Conservation (phyloP, 2,113 vertebrate species). For the Hepsetus odoe region DNA sequence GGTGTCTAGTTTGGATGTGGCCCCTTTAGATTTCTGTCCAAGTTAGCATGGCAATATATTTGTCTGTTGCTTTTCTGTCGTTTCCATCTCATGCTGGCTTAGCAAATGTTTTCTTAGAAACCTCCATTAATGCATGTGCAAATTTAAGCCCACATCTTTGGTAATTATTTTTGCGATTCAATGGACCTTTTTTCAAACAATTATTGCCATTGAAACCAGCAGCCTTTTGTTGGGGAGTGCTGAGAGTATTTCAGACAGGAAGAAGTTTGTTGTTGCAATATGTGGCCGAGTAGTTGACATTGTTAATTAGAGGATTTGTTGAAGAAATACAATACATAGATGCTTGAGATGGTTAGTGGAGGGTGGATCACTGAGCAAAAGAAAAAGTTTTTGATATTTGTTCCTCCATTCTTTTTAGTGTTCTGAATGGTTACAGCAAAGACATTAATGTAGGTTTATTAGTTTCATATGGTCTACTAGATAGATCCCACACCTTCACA, state of each 20-base stretch:
- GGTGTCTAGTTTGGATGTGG: conserved; percentile 13
- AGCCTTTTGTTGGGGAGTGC: conserved; percentile 47
- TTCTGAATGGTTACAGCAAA: no score
- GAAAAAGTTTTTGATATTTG: no score
- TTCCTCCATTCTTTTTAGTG: no score
- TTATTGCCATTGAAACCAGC: conserved; percentile 60
- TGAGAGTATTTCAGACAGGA: conserved; percentile 38
- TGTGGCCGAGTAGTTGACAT: background rate
- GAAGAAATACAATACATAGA: background rate
- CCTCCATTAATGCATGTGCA: conserved; percentile 67
- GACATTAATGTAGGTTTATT: no score
- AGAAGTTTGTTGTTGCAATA: background rate
- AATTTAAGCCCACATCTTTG: conserved; percentile 36
- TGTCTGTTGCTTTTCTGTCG: conserved; percentile 67
- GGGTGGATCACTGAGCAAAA: background rate
- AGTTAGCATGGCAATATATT: conserved; percentile 68
- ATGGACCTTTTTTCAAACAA: conserved; percentile 61
- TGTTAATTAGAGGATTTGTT: background rate
- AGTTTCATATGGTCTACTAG: no score
- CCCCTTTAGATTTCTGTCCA: background rate
- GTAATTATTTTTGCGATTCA: conserved; percentile 58
- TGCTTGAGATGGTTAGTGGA: background rate
- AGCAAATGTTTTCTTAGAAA: conserved; percentile 36
- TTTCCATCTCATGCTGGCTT: conserved; percentile 60
- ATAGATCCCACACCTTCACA: background rate